These are phyloP conservation scores for Penaeus japonicus DNA, from an alignment of 1,140 invertebrate genomes.

Conservation along the genomic window DNA sequence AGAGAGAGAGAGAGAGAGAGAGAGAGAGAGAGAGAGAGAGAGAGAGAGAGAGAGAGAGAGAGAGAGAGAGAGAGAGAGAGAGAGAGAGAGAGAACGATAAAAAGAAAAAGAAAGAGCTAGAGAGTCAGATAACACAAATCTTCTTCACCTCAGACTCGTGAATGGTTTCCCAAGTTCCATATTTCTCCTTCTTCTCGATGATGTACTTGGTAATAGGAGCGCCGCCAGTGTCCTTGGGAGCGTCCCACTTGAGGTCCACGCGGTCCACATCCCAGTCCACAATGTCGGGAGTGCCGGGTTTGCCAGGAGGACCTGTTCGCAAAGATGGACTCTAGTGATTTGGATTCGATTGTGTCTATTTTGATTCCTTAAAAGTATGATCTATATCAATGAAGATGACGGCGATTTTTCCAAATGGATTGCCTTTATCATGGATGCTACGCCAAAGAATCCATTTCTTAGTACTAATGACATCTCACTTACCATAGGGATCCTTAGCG, in stretches of 20 bases:
- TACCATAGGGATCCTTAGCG: constrained; percentile 95
- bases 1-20: too few relatives aligned
- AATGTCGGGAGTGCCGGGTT: constrained; percentile 92
- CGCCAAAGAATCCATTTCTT: too few relatives aligned
- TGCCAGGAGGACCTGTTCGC: constrained; percentile 69
- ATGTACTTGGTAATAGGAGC: constrained; percentile 95
- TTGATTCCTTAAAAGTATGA: not conserved
- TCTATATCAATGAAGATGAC: too few relatives aligned
- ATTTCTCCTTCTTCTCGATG: constrained; percentile 96
- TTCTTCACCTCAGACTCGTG: constrained; percentile 57
- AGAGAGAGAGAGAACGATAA: too few relatives aligned
- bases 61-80: too few relatives aligned
- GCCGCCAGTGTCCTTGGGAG: constrained; percentile 88
- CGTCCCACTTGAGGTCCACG: constrained; percentile 92
- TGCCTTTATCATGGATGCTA: too few relatives aligned
- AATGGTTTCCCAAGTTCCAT: constrained; percentile 88
- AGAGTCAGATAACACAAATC: not conserved
- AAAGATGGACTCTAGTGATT: not conserved
- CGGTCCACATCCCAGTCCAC: constrained; percentile 93
- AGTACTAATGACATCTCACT: constrained; percentile 55
- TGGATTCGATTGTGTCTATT: constrained; percentile 4
- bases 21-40: too few relatives aligned
- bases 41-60: too few relatives aligned
- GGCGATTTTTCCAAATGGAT: too few relatives aligned
- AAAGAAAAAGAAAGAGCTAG: too few relatives aligned